Conservation (phyloP, 2,113 vertebrate species). For the Mellivora capensis region DNA sequence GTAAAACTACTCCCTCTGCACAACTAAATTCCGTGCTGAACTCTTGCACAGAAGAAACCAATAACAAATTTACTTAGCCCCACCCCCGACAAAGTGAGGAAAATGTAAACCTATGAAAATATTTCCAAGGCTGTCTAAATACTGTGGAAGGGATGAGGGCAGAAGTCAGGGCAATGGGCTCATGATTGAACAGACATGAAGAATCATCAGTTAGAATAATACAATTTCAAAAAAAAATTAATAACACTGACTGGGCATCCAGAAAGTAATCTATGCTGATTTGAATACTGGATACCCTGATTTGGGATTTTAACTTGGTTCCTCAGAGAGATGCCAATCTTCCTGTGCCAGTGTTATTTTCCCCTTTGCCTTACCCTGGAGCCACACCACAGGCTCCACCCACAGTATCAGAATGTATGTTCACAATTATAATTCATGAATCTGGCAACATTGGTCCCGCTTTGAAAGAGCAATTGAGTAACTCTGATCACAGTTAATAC, state of each 20-base stretch:
- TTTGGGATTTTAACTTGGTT: not conserved
- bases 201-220: not conserved
- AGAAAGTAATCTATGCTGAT: not conserved
- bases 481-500: not conserved
- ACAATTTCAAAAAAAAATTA: not conserved
- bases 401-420: rapidly evolving
- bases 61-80: not conserved
- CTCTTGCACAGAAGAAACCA: not conserved
- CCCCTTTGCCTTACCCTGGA: not conserved
- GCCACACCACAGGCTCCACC: not conserved
- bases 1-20: not conserved
- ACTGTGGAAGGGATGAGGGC: not conserved
- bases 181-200: not conserved
- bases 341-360: not conserved
- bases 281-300: not conserved
- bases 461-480: not conserved
- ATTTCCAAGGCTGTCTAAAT: slow-evolving; percentile 12
- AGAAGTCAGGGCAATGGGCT: not conserved
- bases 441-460: not conserved
- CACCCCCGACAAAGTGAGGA: not conserved
- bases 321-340: not conserved
- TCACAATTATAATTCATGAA: not conserved
- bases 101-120: slow-evolving; percentile 20
- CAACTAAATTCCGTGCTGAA: not conserved
- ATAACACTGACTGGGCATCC: not conserved